Base-by-base conservation (phyloP, 2,888 invertebrate genomes). In the Crematogaster levior region DNA sequence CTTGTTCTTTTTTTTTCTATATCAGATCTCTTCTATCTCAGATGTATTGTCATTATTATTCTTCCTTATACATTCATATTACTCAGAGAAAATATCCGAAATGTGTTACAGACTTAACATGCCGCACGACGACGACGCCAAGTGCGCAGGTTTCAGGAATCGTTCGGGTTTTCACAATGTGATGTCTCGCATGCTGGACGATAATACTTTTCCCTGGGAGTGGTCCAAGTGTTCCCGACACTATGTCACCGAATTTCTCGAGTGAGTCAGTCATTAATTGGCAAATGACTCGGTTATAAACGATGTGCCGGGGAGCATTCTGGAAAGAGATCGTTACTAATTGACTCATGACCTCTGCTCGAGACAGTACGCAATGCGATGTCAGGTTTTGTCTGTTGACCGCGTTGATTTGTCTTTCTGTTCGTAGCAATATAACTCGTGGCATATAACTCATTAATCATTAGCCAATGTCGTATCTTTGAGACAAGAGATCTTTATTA, bases 151-250 rank as follows among this genome's bases (percentile, higher is more conserved):
- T 65, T 96, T 96, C 91, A 95, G 95, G 53, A 95, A 94, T 51
- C 91, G 92, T 5, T 94, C 95, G 12, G 95, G 94, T 65, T 94
- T 94, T 48, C 95, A 96, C 88, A 97, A 97, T 93, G 97, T 98
- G 53, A 98, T 98, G 98, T 97, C 97, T 15, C 96, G 97, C 58
- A 97, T 97, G 93, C 95, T 98, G 92, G 97, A 97, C 92, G 96
- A 97, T 91, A 97, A 97, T 92, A 97, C 97, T 21, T 96, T 97
- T 94, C 98, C 98, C 0, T 98, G 98, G 97, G 96, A 97, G 81
- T 98, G 98, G 98, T 98, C 98, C 3, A 96, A 96, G 82, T 98
- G 98, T 94, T 98, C 97, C 58, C 95, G 96, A 82, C 96, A 97
- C 93, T 97, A 95, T 93, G 95, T 97, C 85, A 97, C 97, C 9